Evolutionary conservation across 2,797 vertebrate genomes (phyloP), one percentile per base, ranked within the genome.

Genomic region (Enteromius trimaculatus): DNA sequence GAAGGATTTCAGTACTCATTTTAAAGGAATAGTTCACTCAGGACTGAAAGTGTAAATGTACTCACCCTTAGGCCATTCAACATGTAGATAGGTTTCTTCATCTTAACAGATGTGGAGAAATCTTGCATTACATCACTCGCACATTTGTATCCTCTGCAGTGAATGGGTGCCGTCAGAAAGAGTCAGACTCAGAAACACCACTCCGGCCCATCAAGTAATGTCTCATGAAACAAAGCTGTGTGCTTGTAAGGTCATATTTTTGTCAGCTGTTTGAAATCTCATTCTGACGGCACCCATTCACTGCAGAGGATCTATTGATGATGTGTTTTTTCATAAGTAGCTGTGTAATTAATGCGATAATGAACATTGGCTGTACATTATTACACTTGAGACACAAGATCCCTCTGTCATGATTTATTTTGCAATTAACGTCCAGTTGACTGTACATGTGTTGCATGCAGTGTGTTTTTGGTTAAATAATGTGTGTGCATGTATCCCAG

Each of bases 401-500:
- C 39, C n/a, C 9, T 13, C 21, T n/a, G 9, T 13, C 65, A 9
- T 8, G 16, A 16, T 1, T n/a, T 68, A 39, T 68, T 42, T 14
- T n/a, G 11, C 1, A 19, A 19, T 21, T 34, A n/a, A 53, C 34
- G 21, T 75, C 21, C 47, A 19, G 70, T 31, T 51, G 26, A 31
- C 51, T 29, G 37, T 79, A 37, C 65, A 17, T 26, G 42, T 51
- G 29, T 70, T 78, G 81, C 47, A 69, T 78, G 53, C 19, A 10
- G 26, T 29, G 65, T 55, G 9, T 79, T 70, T 79, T n/a, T 69
- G 51, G 26, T 13, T 51, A 19, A 29, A 17, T 39, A 16, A 23
- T 31, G 78, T 34, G 71, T 72, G 17, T 79, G 89, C 89, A 88
- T 85, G 88, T 84, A 51, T 85, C 78, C 84, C 82, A 80, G 75